Base-by-base conservation (phyloP, 2,797 vertebrate species). In the Tragopan temminckii region DNA sequence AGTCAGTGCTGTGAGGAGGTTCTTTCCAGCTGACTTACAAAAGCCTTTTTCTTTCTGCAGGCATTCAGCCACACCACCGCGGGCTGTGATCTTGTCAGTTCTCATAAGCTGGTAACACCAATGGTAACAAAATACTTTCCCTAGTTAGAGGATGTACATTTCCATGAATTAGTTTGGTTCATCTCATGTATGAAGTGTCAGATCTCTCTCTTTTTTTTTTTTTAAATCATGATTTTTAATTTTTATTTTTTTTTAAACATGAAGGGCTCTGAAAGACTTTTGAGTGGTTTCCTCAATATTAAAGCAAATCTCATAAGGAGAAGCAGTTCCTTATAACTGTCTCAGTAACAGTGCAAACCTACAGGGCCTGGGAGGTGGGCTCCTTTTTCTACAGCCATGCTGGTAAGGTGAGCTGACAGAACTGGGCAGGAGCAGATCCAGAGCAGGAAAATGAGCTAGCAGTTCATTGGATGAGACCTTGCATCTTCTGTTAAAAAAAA, bases 51-150 rank as follows among this genome's bases (percentile, higher is more conserved):
- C 96, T 97, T 96, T 96, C 90, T 85, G 72, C 72, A 79, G 95
- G 95, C 95, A 85, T 85, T 88, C 50, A 86, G 94, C 96, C 93
- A 93, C 71, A 89, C 95, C 93, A 88, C 95, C 0, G 0, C 33
- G 91, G 93, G 70, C 89, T 95, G 87, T 96, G 95, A 97, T 97
- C 96, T 96, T 97, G 96, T 97, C 96, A 96, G 82, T 95, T 97
- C 94, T 95, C 87, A 97, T 97, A 97, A 97, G 80, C 93, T 88
- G 42, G 46, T 94, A 95, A 94, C 95, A 96, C 94, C 93, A 92
- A 68, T 64, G 86, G 96, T 93, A 96, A 96, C 86, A 95, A 95
- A 95, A 97, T 95, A 95, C 88, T 95, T 97, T 96, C 80, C 92
- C 80, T 85, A 52, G 45, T 95, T 96, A 64, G 90, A 88, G 76